These are phyloP conservation scores for Lasioglossum villosulum DNA, from an alignment of 2,888 invertebrate genomes.

Conservation along the genomic window DNA sequence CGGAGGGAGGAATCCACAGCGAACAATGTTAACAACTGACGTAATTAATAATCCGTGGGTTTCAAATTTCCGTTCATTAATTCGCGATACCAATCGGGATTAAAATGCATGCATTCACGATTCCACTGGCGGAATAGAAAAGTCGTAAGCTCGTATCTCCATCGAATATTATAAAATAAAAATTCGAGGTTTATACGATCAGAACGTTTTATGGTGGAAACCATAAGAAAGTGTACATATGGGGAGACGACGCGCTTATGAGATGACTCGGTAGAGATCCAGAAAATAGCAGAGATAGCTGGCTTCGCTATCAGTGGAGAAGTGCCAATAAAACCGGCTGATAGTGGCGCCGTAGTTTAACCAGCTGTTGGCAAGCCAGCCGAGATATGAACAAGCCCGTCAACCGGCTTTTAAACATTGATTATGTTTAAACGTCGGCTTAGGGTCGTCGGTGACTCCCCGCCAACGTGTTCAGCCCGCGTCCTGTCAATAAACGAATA, in stretches of 20 bases:
- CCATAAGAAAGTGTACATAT: not conserved
- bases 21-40: not conserved
- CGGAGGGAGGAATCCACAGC: not conserved
- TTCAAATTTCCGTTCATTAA: not conserved
- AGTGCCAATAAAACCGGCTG: conserved; percentile 48
- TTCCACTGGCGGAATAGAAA: not conserved
- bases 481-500: conserved; percentile 31
- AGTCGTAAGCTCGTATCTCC: not conserved
- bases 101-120: not conserved
- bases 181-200: not conserved
- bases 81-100: not conserved
- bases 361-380: conserved; percentile 41
- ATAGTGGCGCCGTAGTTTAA: conserved; percentile 35
- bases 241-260: not conserved
- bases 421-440: conserved; percentile 36
- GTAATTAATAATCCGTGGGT: not conserved
- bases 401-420: conserved; percentile 23
- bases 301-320: conserved; percentile 12
- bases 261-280: not conserved
- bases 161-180: not conserved
- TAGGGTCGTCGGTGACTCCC: not conserved
- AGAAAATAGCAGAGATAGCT: conserved; percentile 8
- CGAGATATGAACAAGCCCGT: conserved; percentile 34
- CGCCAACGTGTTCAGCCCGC: not conserved
- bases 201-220: too few relatives aligned